phyloP scores from a whole-genome alignment of 2,113 vertebrate genomes.

The Brachyistius frenatus region DNA sequence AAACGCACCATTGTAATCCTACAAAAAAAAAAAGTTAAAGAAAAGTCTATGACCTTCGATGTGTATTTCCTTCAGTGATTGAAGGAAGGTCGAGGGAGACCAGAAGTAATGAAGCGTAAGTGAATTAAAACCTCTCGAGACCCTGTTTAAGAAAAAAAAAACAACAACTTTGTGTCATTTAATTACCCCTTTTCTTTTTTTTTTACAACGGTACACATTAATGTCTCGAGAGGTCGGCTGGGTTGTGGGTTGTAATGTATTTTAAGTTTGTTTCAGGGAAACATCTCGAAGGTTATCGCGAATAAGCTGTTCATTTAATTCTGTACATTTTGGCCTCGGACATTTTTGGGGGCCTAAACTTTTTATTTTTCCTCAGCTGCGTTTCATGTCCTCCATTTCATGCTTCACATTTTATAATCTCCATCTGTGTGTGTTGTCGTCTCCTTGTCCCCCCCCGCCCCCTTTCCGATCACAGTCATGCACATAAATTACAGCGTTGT shows the following conservation, averaged over 20 bases:
- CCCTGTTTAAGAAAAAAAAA: slow-evolving; percentile 2
- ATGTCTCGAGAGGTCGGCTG: not conserved
- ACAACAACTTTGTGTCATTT: not conserved
- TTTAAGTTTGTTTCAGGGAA: fast-evolving
- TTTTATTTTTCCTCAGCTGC: not conserved
- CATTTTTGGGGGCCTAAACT: not conserved
- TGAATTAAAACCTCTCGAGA: slow-evolving; percentile 20
- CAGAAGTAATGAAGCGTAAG: slow-evolving; percentile 8
- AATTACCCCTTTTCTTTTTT: no score
- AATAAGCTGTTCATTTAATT: not conserved
- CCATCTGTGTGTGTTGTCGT: not conserved
- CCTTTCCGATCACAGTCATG: not conserved
- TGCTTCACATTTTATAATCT: not conserved
- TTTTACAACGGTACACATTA: not conserved
- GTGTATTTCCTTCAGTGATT: not conserved
- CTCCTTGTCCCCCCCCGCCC: not conserved
- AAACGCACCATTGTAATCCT: no score
- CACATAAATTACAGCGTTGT: slow-evolving; percentile 23
- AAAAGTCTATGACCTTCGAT: not conserved
- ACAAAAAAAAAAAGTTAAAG: no score
- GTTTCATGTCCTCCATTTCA: slow-evolving; percentile 8
- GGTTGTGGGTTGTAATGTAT: not conserved
- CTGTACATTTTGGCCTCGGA: not conserved
- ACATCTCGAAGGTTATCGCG: not conserved
- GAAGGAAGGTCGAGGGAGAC: slow-evolving; percentile 3